Base-by-base conservation (phyloP, 2,113 vertebrate species). In the Proterorhinus semilunaris region DNA sequence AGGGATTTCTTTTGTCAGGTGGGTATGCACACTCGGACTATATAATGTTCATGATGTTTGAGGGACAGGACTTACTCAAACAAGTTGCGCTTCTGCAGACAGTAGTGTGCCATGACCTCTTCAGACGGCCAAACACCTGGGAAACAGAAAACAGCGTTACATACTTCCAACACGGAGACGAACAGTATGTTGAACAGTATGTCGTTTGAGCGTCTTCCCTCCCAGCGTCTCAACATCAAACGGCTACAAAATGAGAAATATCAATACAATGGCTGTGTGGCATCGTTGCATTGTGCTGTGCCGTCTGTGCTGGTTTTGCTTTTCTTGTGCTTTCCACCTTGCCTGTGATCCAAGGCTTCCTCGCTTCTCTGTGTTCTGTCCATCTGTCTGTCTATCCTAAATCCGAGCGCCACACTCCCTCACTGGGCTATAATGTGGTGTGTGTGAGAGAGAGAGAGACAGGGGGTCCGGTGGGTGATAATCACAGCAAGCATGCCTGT, bases 91-190 rank as follows among this genome's bases (percentile, higher is more conserved):
- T 96, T 95, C 92, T 94, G 95, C 75, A 99, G 92, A 89, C 96
- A 98, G 92, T 98, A 98, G 91, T 97, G 94, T 83, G 97, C 96
- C 93, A 98, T 91, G 72, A 96, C 96, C 89, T 98, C 97, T 92
- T 99, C 97, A 67, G 97, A 96, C 0, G 97, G 97, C 97, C 97
- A 99, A 86, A 99, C 92, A 93, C 97, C 97, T 99, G 7, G 45
- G 62, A 59, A 48, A 80, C 12, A 82, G 45, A 55, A 65, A 76
- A 21, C 62, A 47, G 45, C 6, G 45, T 63, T 48, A 63, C 9
- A 63, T 5, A 42, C 16, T 21, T 76, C 48, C 16, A 53, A 74
- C 49, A 61, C 7, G 66, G 27, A 62, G 71, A 46, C 63, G 52
- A 50, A 13, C 55, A 58, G 55, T 58, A 73, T 54, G 62, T 59